phyloP scores from a whole-genome alignment of 2,113 vertebrate species.

The Pleuronectes platessa region DNA sequence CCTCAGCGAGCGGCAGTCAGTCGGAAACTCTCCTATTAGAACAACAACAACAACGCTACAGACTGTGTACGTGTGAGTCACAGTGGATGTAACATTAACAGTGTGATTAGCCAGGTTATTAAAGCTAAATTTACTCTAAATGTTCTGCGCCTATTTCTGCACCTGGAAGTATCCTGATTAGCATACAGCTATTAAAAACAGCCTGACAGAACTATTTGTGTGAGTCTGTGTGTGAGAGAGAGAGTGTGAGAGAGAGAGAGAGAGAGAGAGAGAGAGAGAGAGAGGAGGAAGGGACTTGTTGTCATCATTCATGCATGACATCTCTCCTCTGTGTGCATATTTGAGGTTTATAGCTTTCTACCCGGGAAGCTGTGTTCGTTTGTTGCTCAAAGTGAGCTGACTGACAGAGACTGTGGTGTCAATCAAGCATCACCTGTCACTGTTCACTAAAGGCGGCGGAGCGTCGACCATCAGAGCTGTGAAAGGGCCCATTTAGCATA shows the following conservation, averaged over 20 bases:
- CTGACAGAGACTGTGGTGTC: slow-evolving; percentile 44
- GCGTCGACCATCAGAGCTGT: slow-evolving; percentile 20
- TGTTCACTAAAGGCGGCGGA: slow-evolving; percentile 6
- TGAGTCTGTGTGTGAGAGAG: slow-evolving; percentile 15
- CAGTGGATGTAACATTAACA: slow-evolving; percentile 51
- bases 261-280: neutral
- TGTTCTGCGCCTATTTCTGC: slow-evolving; percentile 59
- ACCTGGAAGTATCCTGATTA: slow-evolving; percentile 68
- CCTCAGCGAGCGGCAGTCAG: slow-evolving; percentile 58
- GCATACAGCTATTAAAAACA: slow-evolving; percentile 64
- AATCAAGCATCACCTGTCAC: slow-evolving; percentile 50
- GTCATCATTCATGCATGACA: slow-evolving; percentile 58
- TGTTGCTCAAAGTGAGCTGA: slow-evolving; percentile 54
- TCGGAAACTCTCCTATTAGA: slow-evolving; percentile 63
- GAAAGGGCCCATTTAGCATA: slow-evolving; percentile 24
- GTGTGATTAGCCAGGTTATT: slow-evolving; percentile 71
- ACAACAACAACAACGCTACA: slow-evolving; percentile 27
- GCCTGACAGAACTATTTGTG: slow-evolving; percentile 32
- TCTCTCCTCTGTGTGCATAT: slow-evolving; percentile 39
- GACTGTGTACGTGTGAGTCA: slow-evolving; percentile 19
- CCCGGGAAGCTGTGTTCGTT: slow-evolving; percentile 43
- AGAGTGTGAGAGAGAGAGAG: slow-evolving; percentile 8
- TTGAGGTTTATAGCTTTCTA: slow-evolving; percentile 53
- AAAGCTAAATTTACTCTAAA: slow-evolving; percentile 74
- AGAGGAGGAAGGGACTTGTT: slow-evolving; percentile 15